Conservation (phyloP, 2,888 invertebrate genomes). For the Epicampocera succincta region DNA sequence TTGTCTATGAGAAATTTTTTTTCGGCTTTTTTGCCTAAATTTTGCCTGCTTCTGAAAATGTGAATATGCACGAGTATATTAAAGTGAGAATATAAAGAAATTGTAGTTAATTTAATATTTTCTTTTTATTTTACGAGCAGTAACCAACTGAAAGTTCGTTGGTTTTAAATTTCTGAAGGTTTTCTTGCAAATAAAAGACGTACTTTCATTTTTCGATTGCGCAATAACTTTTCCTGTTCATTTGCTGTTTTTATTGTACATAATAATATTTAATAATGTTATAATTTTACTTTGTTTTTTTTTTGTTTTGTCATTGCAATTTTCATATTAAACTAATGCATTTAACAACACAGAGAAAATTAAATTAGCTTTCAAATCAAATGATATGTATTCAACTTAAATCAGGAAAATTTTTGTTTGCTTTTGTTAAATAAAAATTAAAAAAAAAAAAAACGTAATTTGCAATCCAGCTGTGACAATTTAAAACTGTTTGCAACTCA, state of each 20-base stretch:
- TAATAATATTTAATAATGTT: constrained; percentile 32
- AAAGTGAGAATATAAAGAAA: too few species aligned
- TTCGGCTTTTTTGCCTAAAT: too few species aligned
- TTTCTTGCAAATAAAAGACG: neutral
- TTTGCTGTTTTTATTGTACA: neutral
- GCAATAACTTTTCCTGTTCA: constrained; percentile 54
- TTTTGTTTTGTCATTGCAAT: constrained; percentile 27
- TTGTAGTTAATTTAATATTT: too few species aligned
- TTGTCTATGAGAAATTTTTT: too few species aligned
- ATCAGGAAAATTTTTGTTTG: constrained; percentile 12
- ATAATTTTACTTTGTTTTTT: constrained; percentile 27
- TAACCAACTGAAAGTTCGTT: neutral
- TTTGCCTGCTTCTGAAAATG: too few species aligned
- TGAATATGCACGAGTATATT: too few species aligned
- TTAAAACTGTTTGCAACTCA: constrained; percentile 52
- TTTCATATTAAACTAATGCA: constrained; percentile 36
- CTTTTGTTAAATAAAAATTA: constrained; percentile 8
- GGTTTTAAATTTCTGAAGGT: neutral
- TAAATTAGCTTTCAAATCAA: constrained; percentile 41
- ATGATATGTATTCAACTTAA: constrained; percentile 27
- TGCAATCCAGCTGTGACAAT: constrained; percentile 63
- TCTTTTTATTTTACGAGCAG: neutral
- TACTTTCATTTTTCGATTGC: constrained; percentile 43
- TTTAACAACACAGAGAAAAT: constrained; percentile 30
- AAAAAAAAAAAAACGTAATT: constrained; percentile 37